Conservation (phyloP, 2,797 vertebrate species). For the Toxotes lorentzi region DNA sequence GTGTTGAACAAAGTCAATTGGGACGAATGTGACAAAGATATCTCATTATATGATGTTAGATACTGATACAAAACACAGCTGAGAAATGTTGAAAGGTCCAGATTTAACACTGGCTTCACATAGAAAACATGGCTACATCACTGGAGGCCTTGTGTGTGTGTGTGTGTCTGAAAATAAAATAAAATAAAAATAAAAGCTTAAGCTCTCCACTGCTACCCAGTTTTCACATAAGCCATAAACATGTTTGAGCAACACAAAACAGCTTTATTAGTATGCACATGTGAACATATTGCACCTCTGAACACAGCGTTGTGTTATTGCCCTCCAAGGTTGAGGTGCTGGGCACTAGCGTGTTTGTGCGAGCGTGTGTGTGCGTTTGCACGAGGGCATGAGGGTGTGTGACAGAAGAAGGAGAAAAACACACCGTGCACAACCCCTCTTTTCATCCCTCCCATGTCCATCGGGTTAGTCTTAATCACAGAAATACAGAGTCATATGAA, state of each 20-base stretch:
- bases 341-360: constrained; percentile 62
- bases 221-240: constrained; percentile 79
- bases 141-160: constrained; percentile 55
- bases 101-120: constrained; percentile 74
- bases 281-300: constrained; percentile 71
- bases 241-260: constrained; percentile 80
- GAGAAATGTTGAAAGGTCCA: constrained; percentile 74
- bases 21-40: constrained; percentile 73
- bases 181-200: constrained; percentile 34
- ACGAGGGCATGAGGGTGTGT: constrained; percentile 33
- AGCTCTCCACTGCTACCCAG: constrained; percentile 64
- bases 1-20: constrained; percentile 74
- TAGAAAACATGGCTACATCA: constrained; percentile 75
- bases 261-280: constrained; percentile 78
- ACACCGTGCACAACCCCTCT: constrained; percentile 51
- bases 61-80: constrained; percentile 78
- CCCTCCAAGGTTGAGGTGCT: constrained; percentile 62
- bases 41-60: constrained; percentile 67
- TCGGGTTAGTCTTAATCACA: constrained; percentile 73
- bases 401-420: constrained; percentile 44
- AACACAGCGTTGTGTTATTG: constrained; percentile 62
- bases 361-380: constrained; percentile 36
- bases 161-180: constrained; percentile 15
- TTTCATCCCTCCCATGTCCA: constrained; percentile 69
- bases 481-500: constrained; percentile 76